These are phyloP conservation scores for Thermophis baileyi DNA, from an alignment of 2,113 vertebrate genomes.

Conservation along the genomic window DNA sequence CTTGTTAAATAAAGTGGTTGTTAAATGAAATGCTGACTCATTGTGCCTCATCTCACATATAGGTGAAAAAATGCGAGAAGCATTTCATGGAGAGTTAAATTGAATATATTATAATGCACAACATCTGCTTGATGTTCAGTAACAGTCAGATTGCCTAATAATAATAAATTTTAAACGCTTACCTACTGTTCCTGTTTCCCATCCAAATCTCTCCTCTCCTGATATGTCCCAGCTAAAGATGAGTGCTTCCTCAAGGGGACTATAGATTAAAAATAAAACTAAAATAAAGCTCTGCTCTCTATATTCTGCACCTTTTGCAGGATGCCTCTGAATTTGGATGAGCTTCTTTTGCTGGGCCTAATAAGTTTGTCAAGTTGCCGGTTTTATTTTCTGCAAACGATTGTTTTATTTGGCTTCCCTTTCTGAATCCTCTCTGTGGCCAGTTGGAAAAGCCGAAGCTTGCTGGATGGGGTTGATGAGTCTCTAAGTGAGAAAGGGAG, in stretches of 20 bases:
- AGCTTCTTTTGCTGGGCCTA: not conserved
- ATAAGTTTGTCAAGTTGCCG: constrained; percentile 29
- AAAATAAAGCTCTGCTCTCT: not conserved
- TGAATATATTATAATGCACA: not conserved
- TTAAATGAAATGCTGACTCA: not conserved
- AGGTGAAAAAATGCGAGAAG: not conserved
- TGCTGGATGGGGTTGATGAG: constrained; percentile 56
- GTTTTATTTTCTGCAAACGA: constrained; percentile 58
- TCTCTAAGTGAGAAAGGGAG: constrained; percentile 56
- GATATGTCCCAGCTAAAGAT: constrained; percentile 11
- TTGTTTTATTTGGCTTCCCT: constrained; percentile 64
- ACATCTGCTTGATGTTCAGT: not conserved
- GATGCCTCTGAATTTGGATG: not conserved
- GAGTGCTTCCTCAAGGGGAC: constrained; percentile 40
- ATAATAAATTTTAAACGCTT: not conserved
- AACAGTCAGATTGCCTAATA: not conserved
- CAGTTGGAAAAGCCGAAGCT: constrained; percentile 58
- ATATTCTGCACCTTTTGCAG: not conserved
- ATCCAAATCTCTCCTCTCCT: not conserved
- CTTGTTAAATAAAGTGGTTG: not conserved
- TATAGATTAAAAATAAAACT: not conserved
- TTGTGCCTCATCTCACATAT: not conserved
- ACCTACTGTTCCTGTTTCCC: not conserved
- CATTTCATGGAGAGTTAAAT: not conserved
- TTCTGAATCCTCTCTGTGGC: constrained; percentile 55